Percentiles rank a stretch among this genome's conserved stretches.
phyloP scores from a whole-genome alignment of 2,797 vertebrate species.

The Cheirogaleus major region DNA sequence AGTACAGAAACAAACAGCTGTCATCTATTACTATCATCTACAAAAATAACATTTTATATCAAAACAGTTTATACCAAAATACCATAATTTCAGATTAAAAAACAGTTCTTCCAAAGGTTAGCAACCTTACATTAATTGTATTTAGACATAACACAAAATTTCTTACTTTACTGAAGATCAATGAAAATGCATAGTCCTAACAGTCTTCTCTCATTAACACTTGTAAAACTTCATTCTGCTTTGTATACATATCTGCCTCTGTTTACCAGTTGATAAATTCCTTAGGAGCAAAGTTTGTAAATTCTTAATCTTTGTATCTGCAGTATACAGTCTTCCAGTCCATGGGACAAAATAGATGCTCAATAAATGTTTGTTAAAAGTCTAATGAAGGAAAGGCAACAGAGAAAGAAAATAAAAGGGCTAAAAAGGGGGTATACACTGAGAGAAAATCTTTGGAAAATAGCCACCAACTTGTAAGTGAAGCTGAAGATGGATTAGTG shows the following conservation, averaged over 20 bases:
- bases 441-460: constrained; percentile 11
- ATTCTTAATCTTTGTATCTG: not conserved
- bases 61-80: constrained; percentile 38
- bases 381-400: constrained; percentile 14
- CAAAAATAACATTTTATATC: not conserved
- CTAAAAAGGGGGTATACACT: not conserved
- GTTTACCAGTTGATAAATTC: not conserved
- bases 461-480: constrained; percentile 89
- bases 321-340: not conserved
- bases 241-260: not conserved
- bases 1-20: constrained; percentile 52
- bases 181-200: not conserved
- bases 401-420: constrained; percentile 46
- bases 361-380: not conserved
- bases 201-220: not conserved
- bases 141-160: not conserved
- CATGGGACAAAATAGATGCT: not conserved
- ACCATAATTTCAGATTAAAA: not conserved
- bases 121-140: not conserved
- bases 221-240: not conserved
- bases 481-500: constrained; percentile 82
- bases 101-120: not conserved
- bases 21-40: not conserved
- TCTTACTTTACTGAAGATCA: not conserved
- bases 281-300: not conserved